Base-by-base conservation (phyloP, 2,113 vertebrate species). In the Perca fluviatilis region DNA sequence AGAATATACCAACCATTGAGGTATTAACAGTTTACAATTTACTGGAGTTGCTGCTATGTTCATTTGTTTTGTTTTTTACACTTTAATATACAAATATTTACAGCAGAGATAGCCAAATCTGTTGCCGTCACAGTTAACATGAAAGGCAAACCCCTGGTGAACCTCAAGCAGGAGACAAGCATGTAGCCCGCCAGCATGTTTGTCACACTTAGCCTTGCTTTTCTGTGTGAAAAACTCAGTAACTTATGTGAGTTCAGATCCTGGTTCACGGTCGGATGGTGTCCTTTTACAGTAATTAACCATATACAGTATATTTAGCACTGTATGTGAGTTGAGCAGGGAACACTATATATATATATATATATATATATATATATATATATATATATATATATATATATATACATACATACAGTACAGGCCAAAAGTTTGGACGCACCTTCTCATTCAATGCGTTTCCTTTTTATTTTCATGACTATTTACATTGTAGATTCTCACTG, bases 91-190 rank as follows among this genome's bases (percentile, higher is more conserved):
- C 30, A 73, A 54, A 62, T 51, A 78, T 50, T 75, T 82, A 81
- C 77, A 74, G 50, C 57, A 36, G 25, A 68, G 64, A 84, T 77
- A 79, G 60, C 16, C 30, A 82, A 61, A 74, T 83, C 23, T 62
- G 63, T 13, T 47, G 33, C 58, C 6, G 50, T 78, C 76, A 80
- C 67, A 65, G 74, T 60, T 60, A 78, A 86, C 70, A 84, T 89
- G 64, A 86, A 88, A 84, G 76, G 53, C 47, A 64, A 74, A 62
- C 36, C 54, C 46, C 63, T 50, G 67, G 73, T 40, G 25, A 77
- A 81, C 63, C 64, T 72, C 54, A 25, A 40, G 51, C 70, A 79
- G 57, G 25, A 85, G 61, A 53, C 33, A 56, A 51, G 54, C 9
- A 27, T 84, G 61, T 36, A 53, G 46, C 40, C 82, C 16, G n/a